Conservation (phyloP, 2,113 vertebrate species). For the Plotosus lineatus region DNA sequence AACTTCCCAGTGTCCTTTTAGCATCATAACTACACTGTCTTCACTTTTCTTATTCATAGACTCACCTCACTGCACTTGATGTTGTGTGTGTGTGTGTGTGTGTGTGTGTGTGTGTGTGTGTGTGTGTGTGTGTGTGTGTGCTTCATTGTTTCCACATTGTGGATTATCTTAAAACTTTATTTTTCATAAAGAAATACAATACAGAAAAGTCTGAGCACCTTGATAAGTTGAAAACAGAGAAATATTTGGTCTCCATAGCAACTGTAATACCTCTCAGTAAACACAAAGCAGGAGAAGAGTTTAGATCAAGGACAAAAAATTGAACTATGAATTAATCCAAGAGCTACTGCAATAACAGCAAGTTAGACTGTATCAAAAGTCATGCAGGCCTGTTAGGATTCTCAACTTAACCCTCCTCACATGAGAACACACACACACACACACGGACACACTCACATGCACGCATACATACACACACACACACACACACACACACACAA, state of each 20-base stretch:
- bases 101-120: constrained; percentile 29
- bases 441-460: neutral
- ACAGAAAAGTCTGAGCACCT: constrained; percentile 7
- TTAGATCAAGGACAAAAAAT: neutral
- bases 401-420: neutral
- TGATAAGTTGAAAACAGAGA: constrained; percentile 55
- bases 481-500: neutral
- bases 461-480: neutral
- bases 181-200: constrained; percentile 49
- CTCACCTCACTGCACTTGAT: neutral
- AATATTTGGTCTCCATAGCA: constrained; percentile 71
- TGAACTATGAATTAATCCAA: neutral
- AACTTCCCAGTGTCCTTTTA: neutral
- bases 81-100: constrained; percentile 21
- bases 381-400: neutral
- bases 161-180: constrained; percentile 26
- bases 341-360: constrained; percentile 10
- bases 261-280: constrained; percentile 63
- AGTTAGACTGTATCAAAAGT: constrained; percentile 1
- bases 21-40: neutral
- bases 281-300: constrained; percentile 36
- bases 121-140: neutral
- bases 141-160: constrained; percentile 16
- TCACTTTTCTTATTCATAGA: constrained; percentile 1
- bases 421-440: neutral